phyloP scores from a whole-genome alignment of 2,888 invertebrate genomes.

The Drosophila longiperda region DNA sequence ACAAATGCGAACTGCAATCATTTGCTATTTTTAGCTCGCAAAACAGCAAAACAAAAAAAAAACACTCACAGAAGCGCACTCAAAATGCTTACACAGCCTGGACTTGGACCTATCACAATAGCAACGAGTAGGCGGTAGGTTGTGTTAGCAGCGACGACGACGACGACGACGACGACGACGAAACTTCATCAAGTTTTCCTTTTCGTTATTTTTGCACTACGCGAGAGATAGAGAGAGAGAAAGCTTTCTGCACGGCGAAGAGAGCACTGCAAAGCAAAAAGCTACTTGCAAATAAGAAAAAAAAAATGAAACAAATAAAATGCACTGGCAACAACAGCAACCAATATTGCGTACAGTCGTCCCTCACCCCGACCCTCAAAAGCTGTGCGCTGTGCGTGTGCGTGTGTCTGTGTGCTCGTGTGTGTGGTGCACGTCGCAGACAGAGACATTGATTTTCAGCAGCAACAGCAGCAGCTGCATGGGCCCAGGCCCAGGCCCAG shows the following conservation, averaged over 20 bases:
- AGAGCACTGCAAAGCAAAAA: constrained; percentile 13
- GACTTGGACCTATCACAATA: constrained; percentile 76
- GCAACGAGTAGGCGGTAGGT: constrained; percentile 63
- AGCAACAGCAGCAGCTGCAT: constrained; percentile 1
- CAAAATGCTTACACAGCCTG: constrained; percentile 44
- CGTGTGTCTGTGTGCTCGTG: neutral
- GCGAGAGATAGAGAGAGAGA: constrained; percentile 3
- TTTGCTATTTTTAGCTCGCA: constrained; percentile 67
- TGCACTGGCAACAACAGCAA: constrained; percentile 34
- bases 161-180: neutral
- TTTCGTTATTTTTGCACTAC: constrained; percentile 24
- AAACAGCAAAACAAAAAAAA: constrained; percentile 2
- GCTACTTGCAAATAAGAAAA: constrained; percentile 2
- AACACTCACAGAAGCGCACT: constrained; percentile 9
- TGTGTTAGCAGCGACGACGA: constrained; percentile 43
- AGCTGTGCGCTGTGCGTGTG: constrained; percentile 46
- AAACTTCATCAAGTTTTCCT: constrained; percentile 53
- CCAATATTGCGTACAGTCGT: constrained; percentile 44
- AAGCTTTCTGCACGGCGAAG: constrained; percentile 24
- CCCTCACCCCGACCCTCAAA: constrained; percentile 80
- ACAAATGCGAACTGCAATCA: constrained; percentile 61
- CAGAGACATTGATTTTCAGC: constrained; percentile 72
- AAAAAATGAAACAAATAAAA: neutral
- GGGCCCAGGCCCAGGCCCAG: constrained; percentile 3
- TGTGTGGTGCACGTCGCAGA: constrained; percentile 44